Conservation (phyloP, 2,888 invertebrate genomes). For the Xestoiulus laeticollis region DNA sequence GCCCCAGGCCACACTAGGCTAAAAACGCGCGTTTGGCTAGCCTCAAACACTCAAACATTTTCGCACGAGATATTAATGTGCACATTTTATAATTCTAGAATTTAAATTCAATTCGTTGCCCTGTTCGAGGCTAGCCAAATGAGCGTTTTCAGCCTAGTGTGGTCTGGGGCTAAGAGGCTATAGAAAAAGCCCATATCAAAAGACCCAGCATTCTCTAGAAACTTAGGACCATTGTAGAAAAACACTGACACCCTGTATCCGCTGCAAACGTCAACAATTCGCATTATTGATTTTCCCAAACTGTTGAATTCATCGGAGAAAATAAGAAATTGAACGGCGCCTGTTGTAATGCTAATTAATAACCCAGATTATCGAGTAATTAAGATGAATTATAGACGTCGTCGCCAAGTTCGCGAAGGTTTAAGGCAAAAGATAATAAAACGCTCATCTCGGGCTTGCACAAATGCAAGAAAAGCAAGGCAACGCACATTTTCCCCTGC, state of each 20-base stretch:
- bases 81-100: too few species aligned
- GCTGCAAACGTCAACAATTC: neutral
- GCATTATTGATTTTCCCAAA: constrained; percentile 47
- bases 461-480: neutral
- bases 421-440: neutral
- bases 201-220: too few species aligned
- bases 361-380: constrained; percentile 24
- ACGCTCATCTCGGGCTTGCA: neutral
- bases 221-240: too few species aligned
- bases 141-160: too few species aligned
- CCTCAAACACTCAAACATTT: too few species aligned
- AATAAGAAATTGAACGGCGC: constrained; percentile 16
- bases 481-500: neutral
- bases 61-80: too few species aligned
- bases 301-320: constrained; percentile 48
- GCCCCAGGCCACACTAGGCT: too few species aligned
- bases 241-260: neutral
- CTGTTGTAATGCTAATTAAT: constrained; percentile 40
- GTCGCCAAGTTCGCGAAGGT: neutral
- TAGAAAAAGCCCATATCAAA: too few species aligned
- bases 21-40: too few species aligned
- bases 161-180: too few species aligned
- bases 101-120: too few species aligned
- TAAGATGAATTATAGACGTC: constrained; percentile 21
- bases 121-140: too few species aligned